Evolutionary conservation across 2,888 invertebrate species (phyloP).

Genomic region (Cantharis flavilabris): DNA sequence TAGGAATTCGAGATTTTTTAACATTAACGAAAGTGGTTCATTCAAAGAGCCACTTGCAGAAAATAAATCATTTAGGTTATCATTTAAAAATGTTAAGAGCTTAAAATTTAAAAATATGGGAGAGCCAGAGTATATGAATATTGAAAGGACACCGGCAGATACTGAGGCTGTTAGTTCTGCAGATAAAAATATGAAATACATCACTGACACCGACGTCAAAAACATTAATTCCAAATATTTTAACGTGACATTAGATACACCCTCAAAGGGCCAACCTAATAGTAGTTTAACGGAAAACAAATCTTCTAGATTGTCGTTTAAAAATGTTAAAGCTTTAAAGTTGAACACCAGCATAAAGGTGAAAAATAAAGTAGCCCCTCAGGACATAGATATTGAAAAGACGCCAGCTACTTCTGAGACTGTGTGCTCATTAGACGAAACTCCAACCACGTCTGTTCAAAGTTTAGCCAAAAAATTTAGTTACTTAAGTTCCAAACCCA

Average conservation of each 20-base stretch:
- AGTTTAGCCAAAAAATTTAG: slow-evolving; percentile 40
- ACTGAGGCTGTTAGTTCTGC: background rate
- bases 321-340: slow-evolving; percentile 45
- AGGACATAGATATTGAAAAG: background rate
- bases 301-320: slow-evolving; percentile 40
- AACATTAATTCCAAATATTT: background rate
- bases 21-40: slow-evolving; percentile 27
- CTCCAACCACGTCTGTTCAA: slow-evolving; percentile 39
- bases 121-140: background rate
- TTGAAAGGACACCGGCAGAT: background rate
- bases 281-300: slow-evolving; percentile 36
- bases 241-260: background rate
- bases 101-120: slow-evolving; percentile 30
- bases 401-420: slow-evolving; percentile 41
- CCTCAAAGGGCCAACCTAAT: slow-evolving; percentile 19
- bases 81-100: slow-evolving; percentile 47
- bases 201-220: background rate
- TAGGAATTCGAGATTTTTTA: slow-evolving; percentile 50
- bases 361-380: slow-evolving; percentile 12
- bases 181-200: background rate
- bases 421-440: slow-evolving; percentile 29
- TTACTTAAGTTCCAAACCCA: slow-evolving; percentile 6
- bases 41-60: slow-evolving; percentile 32
- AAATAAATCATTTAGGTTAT: slow-evolving; percentile 32
- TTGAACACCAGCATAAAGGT: slow-evolving; percentile 37